Evolutionary conservation across 2,888 invertebrate species (phyloP).

Genomic region (Dusona sp.): DNA sequence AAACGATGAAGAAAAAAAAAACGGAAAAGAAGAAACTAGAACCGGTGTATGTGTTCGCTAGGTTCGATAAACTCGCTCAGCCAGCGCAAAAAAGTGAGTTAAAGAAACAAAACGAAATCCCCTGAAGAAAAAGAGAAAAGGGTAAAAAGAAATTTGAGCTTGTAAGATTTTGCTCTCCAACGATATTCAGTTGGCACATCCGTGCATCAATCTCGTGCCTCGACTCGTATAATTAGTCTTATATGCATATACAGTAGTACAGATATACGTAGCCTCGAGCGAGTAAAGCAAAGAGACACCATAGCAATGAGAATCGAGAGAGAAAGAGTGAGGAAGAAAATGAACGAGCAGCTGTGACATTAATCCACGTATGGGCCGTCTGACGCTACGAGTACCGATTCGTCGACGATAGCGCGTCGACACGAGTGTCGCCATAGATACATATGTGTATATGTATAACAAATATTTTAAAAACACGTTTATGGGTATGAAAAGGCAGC

Average conservation of each 20-base stretch:
- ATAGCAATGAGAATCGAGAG: slow-evolving; percentile 44
- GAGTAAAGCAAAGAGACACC: slow-evolving; percentile 67
- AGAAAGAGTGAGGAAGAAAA: slow-evolving; percentile 34
- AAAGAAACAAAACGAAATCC: slow-evolving; percentile 24
- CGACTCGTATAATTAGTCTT: slow-evolving; percentile 67
- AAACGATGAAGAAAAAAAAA: slow-evolving; percentile 7
- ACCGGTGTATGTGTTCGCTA: slow-evolving; percentile 8
- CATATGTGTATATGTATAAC: neutral
- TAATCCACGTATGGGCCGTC: slow-evolving; percentile 67
- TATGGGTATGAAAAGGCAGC: slow-evolving; percentile 61
- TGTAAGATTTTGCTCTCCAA: slow-evolving; percentile 38
- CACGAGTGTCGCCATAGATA: slow-evolving; percentile 31
- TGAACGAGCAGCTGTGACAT: slow-evolving; percentile 66
- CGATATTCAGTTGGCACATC: slow-evolving; percentile 64
- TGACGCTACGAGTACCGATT: slow-evolving; percentile 35
- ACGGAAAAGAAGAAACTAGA: neutral
- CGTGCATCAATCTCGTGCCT: slow-evolving; percentile 64
- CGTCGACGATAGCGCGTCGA: slow-evolving; percentile 60
- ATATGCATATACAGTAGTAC: slow-evolving; percentile 41
- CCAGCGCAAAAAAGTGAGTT: neutral
- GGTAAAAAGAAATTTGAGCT: slow-evolving; percentile 16
- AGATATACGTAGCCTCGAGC: slow-evolving; percentile 27
- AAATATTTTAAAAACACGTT: neutral
- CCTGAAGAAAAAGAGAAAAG: slow-evolving; percentile 6
- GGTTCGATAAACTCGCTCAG: slow-evolving; percentile 56